Evolutionary conservation across 2,888 invertebrate genomes (phyloP).

Genomic region (Idaea biselata): DNA sequence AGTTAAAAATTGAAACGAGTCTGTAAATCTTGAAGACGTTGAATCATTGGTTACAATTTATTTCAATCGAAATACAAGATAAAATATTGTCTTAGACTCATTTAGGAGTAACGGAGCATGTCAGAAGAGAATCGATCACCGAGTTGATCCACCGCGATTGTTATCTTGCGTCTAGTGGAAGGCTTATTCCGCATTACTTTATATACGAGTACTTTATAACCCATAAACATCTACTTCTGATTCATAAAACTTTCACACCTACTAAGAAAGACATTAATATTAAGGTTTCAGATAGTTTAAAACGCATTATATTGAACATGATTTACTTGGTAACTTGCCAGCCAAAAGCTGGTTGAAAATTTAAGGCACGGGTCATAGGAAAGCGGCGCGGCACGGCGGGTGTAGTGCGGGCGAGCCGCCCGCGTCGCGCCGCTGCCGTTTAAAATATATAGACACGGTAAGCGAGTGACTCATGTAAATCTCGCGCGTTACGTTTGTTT

Average conservation of each 20-base stretch:
- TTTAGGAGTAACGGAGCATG: slow-evolving; percentile 49
- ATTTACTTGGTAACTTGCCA: slow-evolving; percentile 41
- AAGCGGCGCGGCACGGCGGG: too few relatives aligned
- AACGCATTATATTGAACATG: slow-evolving; percentile 27
- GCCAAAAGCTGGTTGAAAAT: slow-evolving; percentile 4
- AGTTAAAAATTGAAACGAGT: slow-evolving; percentile 45
- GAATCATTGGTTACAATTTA: slow-evolving; percentile 74
- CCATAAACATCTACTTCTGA: background rate
- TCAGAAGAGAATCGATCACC: slow-evolving; percentile 24
- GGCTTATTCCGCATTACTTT: background rate
- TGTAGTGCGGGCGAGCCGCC: too few relatives aligned
- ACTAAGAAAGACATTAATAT: slow-evolving; percentile 7
- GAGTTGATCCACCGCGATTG: slow-evolving; percentile 42
- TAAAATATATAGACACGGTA: too few relatives aligned
- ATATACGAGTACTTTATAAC: background rate
- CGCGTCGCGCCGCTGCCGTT: too few relatives aligned
- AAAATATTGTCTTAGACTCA: slow-evolving; percentile 68
- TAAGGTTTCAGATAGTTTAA: slow-evolving; percentile 12
- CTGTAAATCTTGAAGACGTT: slow-evolving; percentile 57
- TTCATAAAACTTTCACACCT: background rate
- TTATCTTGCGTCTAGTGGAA: slow-evolving; percentile 39
- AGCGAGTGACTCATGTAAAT: too few relatives aligned
- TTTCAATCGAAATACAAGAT: slow-evolving; percentile 67
- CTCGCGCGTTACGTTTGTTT: too few relatives aligned
- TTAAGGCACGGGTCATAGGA: too few relatives aligned